Evolutionary conservation across 2,797 vertebrate species (phyloP).

Genomic region (Microctenopoma stevenorrisi): DNA sequence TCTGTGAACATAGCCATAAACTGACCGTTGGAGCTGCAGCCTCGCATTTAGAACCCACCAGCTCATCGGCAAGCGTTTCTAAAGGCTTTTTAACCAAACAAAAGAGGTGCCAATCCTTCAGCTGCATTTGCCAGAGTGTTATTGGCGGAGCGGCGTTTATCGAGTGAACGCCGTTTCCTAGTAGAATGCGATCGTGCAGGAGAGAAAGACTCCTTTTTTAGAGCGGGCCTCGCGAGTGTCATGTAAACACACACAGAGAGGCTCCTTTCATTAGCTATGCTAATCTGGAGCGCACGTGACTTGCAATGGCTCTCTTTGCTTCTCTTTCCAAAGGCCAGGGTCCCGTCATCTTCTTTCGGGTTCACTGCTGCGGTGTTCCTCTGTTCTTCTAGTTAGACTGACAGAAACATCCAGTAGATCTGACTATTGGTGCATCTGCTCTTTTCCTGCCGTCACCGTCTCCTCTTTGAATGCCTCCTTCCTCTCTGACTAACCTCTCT

Average conservation of each 20-base stretch:
- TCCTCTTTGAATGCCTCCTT: slow-evolving; percentile 1
- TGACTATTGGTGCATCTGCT: slow-evolving; percentile 18
- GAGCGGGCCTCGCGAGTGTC: slow-evolving; percentile 58
- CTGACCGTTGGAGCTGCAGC: slow-evolving; percentile 26
- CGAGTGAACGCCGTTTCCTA: slow-evolving; percentile 63
- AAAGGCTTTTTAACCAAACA: slow-evolving; percentile 60
- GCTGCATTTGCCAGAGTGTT: slow-evolving; percentile 67
- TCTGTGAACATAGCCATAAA: slow-evolving; percentile 25
- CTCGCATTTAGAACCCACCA: slow-evolving; percentile 44
- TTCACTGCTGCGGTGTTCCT: slow-evolving; percentile 40
- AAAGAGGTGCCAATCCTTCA: slow-evolving; percentile 63
- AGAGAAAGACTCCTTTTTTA: slow-evolving; percentile 77
- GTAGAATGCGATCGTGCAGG: slow-evolving; percentile 69
- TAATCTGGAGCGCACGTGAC: slow-evolving; percentile 77
- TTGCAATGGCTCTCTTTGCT: slow-evolving; percentile 37
- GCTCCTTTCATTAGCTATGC: slow-evolving; percentile 81
- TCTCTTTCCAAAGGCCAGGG: slow-evolving; percentile 55
- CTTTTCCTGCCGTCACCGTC: slow-evolving; percentile 1
- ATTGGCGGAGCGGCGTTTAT: slow-evolving; percentile 69
- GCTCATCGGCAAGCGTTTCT: slow-evolving; percentile 54
- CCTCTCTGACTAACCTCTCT: background rate
- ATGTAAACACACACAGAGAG: slow-evolving; percentile 79
- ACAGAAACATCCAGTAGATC: slow-evolving; percentile 30
- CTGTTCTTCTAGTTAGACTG: slow-evolving; percentile 23
- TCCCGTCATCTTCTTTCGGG: slow-evolving; percentile 47